phyloP scores from a whole-genome alignment of 1,140 invertebrate genomes.

The Lepeophtheirus salmonis region DNA sequence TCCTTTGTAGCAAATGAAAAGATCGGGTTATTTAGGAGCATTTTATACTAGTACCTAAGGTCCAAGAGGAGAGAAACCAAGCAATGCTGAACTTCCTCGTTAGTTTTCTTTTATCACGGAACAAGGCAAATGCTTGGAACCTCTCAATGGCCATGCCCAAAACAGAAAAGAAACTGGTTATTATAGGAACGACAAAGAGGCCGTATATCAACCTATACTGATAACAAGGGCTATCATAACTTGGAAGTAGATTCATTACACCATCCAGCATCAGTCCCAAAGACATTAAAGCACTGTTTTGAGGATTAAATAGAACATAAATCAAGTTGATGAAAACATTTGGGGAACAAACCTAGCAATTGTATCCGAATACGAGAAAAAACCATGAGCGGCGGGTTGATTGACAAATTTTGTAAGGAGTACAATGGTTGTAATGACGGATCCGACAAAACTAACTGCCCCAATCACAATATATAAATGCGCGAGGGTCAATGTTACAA shows the following conservation, averaged over 20 bases:
- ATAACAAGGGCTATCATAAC: constrained; percentile 8
- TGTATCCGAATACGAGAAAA: constrained; percentile 15
- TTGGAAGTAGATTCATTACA: constrained; percentile 6
- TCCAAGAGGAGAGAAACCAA: constrained; percentile 12
- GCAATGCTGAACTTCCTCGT: constrained; percentile 13
- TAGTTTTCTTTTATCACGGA: constrained; percentile 3
- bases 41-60: constrained; percentile 6
- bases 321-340: too few species aligned
- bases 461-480: constrained; percentile 14
- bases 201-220: constrained; percentile 14
- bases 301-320: too few species aligned
- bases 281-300: constrained; percentile 8
- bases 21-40: too few species aligned
- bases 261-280: constrained; percentile 13
- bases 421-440: constrained; percentile 12
- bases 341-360: constrained; percentile 13
- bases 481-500: constrained; percentile 4
- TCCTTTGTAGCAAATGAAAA: background rate
- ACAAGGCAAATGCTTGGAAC: constrained; percentile 13
- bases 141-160: constrained; percentile 17
- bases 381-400: constrained; percentile 12
- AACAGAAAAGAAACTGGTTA: constrained; percentile 15
- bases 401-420: constrained; percentile 15
- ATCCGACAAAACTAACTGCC: constrained; percentile 10
- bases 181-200: constrained; percentile 11